Percentiles rank a stretch among this genome's conserved stretches.
Evolutionary conservation across 30 jellyfish, hydroid and myxozoan genomes (phyloP).

Genomic region (Chrysaora quinquecirrha): DNA sequence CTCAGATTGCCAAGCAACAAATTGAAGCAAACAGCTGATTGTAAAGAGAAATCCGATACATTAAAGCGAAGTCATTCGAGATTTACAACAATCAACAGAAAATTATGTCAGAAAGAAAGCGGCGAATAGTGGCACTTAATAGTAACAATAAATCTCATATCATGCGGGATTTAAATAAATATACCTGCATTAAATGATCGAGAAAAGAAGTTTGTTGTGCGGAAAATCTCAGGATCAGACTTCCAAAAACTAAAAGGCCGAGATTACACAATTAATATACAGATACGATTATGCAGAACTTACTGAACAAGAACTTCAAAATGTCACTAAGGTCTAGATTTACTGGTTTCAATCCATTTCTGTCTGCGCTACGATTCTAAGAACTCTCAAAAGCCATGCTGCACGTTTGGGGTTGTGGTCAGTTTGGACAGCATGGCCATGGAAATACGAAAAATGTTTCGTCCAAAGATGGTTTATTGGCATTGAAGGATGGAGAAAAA

Average conservation of each 20-base stretch:
- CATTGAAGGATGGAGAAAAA: slow-evolving; percentile 4
- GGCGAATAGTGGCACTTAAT: not conserved
- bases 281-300: too few relatives aligned
- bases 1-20: too few relatives aligned
- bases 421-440: slow-evolving; percentile 68
- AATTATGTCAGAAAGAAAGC: not conserved
- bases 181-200: not conserved
- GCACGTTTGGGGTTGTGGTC: slow-evolving; percentile 73
- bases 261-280: too few relatives aligned
- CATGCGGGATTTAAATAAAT: not conserved
- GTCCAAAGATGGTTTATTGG: slow-evolving; percentile 13
- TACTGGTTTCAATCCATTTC: too few relatives aligned
- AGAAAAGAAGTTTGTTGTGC: too few relatives aligned
- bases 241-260: too few relatives aligned
- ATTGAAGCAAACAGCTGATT: too few relatives aligned
- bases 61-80: not conserved
- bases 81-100: not conserved
- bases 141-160: not conserved
- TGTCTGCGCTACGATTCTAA: too few relatives aligned
- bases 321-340: too few relatives aligned
- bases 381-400: too few relatives aligned
- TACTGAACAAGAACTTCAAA: too few relatives aligned
- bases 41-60: not conserved
- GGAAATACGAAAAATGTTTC: slow-evolving; percentile 25
- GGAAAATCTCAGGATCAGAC: too few relatives aligned